A percentile compares a stretch with the other conserved stretches of the same genome.
Evolutionary conservation across 1,140 invertebrate genomes (phyloP).

Genomic region (Oppia nitens): DNA sequence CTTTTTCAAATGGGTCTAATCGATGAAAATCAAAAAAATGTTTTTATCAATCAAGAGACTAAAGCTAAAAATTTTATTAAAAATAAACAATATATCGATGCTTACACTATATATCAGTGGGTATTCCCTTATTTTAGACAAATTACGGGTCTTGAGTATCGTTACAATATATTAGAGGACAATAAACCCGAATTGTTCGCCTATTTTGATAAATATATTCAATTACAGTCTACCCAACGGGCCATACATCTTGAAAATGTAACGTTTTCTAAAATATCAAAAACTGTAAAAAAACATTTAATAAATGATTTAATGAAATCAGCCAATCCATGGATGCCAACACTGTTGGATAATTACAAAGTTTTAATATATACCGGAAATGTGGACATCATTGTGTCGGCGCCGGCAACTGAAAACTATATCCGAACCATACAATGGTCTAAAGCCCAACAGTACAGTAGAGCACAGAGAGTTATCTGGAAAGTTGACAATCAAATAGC

Average conservation of each 20-base stretch:
- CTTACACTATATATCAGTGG: slow-evolving; percentile 42
- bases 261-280: slow-evolving; percentile 38
- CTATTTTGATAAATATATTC: slow-evolving; percentile 31
- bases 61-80: neutral
- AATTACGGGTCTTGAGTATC: slow-evolving; percentile 53
- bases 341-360: slow-evolving; percentile 35
- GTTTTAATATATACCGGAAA: slow-evolving; percentile 50
- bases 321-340: slow-evolving; percentile 50
- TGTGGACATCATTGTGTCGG: slow-evolving; percentile 67
- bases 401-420: slow-evolving; percentile 54
- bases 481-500: slow-evolving; percentile 48
- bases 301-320: slow-evolving; percentile 64
- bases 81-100: slow-evolving; percentile 2
- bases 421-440: slow-evolving; percentile 45
- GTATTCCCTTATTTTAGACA: slow-evolving; percentile 54
- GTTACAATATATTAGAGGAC: slow-evolving; percentile 57
- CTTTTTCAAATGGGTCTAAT: slow-evolving; percentile 61
- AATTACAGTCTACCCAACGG: slow-evolving; percentile 36
- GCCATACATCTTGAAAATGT: slow-evolving; percentile 65
- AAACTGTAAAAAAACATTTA: slow-evolving; percentile 44
- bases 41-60: neutral
- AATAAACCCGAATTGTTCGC: slow-evolving; percentile 32
- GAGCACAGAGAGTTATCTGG: slow-evolving; percentile 46
- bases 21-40: slow-evolving; percentile 34
- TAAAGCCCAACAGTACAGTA: slow-evolving; percentile 43